A percentile compares a stretch with the other conserved stretches of the same genome.
phyloP scores from a whole-genome alignment of 2,797 vertebrate genomes.

The Muscicapa striata region DNA sequence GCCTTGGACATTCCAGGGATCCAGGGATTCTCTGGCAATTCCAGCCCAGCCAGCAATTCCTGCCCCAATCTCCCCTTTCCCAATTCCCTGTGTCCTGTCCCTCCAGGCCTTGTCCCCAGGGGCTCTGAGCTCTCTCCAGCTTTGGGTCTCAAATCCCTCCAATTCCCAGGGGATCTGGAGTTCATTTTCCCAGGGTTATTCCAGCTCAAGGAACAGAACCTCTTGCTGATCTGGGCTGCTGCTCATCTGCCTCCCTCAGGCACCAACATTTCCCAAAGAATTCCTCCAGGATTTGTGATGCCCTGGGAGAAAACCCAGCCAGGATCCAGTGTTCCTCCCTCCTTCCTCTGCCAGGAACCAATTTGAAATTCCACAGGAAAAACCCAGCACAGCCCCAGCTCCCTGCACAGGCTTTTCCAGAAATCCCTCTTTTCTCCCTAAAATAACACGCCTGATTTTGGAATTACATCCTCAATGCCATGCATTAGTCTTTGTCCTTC shows the following conservation, averaged over 20 bases:
- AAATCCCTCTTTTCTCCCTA: neutral
- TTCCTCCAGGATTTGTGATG: neutral
- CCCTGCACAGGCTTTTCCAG: neutral
- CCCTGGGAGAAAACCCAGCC: neutral
- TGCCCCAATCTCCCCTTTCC: neutral
- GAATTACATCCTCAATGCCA: neutral
- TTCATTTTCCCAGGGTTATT: neutral
- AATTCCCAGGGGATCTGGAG: neutral
- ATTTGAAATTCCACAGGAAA: neutral
- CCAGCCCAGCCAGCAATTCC: neutral
- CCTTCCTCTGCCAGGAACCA: neutral
- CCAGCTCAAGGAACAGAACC: neutral
- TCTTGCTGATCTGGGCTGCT: neutral
- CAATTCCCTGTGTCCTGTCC: neutral
- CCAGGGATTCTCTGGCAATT: neutral
- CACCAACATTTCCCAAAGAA: neutral
- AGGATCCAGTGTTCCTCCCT: neutral
- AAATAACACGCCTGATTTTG: neutral
- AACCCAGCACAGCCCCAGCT: neutral
- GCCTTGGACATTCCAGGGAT: too few relatives aligned
- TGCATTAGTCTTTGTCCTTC: neutral
- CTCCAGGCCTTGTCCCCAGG: neutral
- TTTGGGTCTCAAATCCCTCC: neutral
- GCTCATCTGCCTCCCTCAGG: neutral
- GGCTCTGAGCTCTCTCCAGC: neutral